A percentile compares a stretch with the other conserved stretches of the same genome.
These are phyloP conservation scores for Rotaria magnacalcarata DNA, from an alignment of 2,888 invertebrate species.

Conservation along the genomic window DNA sequence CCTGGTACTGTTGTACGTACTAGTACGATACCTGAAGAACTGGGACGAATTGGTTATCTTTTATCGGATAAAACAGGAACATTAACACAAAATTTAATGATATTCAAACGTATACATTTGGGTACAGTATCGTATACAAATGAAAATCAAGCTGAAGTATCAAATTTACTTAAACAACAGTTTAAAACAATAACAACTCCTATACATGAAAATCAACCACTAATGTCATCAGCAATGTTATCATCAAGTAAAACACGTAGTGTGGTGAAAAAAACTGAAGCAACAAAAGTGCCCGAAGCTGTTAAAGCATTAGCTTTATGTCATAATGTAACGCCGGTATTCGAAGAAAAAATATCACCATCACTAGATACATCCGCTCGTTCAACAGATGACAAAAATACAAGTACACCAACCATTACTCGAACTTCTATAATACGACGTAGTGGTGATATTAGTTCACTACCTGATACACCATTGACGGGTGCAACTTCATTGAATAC, in stretches of 20 bases:
- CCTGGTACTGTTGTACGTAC: slow-evolving; percentile 89
- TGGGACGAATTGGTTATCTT: slow-evolving; percentile 91
- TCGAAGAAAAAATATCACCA: slow-evolving; percentile 34
- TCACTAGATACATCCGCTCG: slow-evolving; percentile 64
- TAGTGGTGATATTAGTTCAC: neutral
- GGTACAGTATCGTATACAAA: slow-evolving; percentile 84
- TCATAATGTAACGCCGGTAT: slow-evolving; percentile 88
- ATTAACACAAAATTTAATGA: slow-evolving; percentile 96
- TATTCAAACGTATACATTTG: slow-evolving; percentile 86
- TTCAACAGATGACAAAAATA: neutral
- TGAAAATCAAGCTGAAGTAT: slow-evolving; percentile 53
- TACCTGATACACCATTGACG: slow-evolving; percentile 23
- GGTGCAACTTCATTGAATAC: slow-evolving; percentile 2
- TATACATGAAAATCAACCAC: neutral
- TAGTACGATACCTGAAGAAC: slow-evolving; percentile 95
- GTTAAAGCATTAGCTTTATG: slow-evolving; percentile 90
- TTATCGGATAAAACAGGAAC: slow-evolving; percentile 97
- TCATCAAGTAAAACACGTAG: slow-evolving; percentile 47
- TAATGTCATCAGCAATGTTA: neutral
- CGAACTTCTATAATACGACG: neutral
- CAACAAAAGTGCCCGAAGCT: slow-evolving; percentile 76
- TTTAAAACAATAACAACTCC: slow-evolving; percentile 38
- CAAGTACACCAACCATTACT: neutral
- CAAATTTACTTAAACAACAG: slow-evolving; percentile 34
- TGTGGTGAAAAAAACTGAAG: slow-evolving; percentile 68